Percentiles rank a stretch among this genome's conserved stretches.
Conservation (phyloP, 1,140 invertebrate genomes). For the Zophobas atratus region DNA sequence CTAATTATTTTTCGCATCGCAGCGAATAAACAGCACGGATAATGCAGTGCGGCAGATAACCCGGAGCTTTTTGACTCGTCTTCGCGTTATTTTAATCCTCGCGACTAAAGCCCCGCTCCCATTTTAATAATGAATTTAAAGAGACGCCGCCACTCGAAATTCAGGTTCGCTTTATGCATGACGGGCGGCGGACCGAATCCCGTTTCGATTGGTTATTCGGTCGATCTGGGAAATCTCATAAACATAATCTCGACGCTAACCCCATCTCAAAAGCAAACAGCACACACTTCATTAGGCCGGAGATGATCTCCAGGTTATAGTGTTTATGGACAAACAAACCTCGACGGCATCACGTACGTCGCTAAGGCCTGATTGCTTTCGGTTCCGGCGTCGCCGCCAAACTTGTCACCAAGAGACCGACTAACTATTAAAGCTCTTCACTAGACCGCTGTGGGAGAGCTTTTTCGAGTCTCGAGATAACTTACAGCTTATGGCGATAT, state of each 20-base stretch:
- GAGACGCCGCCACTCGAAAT: neutral
- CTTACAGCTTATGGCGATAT: too few species aligned
- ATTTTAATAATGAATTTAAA: conserved; percentile 35
- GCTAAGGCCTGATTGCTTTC: conserved; percentile 59
- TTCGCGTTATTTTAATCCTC: conserved; percentile 27
- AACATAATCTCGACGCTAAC: conserved; percentile 49
- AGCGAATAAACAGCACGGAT: conserved; percentile 44
- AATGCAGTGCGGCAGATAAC: conserved; percentile 45
- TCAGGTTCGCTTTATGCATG: neutral
- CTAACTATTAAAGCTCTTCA: conserved; percentile 1
- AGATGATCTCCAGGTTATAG: conserved; percentile 64
- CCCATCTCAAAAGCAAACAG: conserved; percentile 62
- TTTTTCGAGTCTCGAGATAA: too few species aligned
- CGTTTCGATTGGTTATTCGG: conserved; percentile 16
- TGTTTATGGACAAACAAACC: conserved; percentile 64
- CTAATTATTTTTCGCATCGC: conserved; percentile 51
- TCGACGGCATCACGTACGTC: conserved; percentile 59
- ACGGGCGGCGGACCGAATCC: neutral
- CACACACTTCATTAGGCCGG: conserved; percentile 63
- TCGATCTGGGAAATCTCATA: conserved; percentile 34
- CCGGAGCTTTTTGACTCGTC: conserved; percentile 37
- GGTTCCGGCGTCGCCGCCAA: conserved; percentile 16
- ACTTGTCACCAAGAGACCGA: conserved; percentile 16
- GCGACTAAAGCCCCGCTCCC: conserved; percentile 2
- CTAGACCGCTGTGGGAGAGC: neutral